phyloP scores from a whole-genome alignment of 2,113 vertebrate species.

The Mormyrus iriodes region DNA sequence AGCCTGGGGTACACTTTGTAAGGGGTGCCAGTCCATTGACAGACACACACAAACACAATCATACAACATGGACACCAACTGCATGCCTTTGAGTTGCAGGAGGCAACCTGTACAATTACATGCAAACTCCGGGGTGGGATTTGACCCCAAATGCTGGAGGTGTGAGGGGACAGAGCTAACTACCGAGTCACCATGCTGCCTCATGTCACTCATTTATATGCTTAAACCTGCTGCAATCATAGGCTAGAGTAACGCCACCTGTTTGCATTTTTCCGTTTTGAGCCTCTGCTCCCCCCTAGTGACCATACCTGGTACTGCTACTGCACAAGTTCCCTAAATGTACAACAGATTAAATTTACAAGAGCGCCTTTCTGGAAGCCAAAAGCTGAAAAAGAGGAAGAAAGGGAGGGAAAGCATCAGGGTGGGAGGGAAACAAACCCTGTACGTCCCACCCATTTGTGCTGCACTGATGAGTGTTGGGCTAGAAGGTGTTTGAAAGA shows the following conservation, averaged over 20 bases:
- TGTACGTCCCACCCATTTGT: not conserved
- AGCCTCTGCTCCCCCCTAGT: not conserved
- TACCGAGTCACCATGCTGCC: not conserved
- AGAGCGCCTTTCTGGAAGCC: not conserved
- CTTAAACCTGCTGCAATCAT: not conserved
- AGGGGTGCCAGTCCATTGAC: not conserved
- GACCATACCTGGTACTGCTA: not conserved
- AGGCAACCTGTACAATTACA: not conserved
- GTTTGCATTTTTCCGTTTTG: not conserved
- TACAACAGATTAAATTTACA: not conserved
- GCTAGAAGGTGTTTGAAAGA: not conserved
- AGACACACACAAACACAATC: not conserved
- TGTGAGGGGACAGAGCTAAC: not conserved
- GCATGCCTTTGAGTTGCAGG: not conserved
- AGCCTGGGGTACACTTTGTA: not conserved
- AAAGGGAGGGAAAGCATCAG: not conserved
- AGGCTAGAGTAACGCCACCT: not conserved
- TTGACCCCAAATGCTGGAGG: not conserved
- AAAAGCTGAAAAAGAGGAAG: not conserved
- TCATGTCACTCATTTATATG: not conserved
- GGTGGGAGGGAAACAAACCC: not conserved
- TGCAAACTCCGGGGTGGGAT: not conserved
- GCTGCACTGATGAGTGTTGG: not conserved
- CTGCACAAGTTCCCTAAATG: not conserved
- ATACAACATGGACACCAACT: not conserved